Base-by-base conservation (phyloP, 2,888 invertebrate species). In the Phortica okadai region DNA sequence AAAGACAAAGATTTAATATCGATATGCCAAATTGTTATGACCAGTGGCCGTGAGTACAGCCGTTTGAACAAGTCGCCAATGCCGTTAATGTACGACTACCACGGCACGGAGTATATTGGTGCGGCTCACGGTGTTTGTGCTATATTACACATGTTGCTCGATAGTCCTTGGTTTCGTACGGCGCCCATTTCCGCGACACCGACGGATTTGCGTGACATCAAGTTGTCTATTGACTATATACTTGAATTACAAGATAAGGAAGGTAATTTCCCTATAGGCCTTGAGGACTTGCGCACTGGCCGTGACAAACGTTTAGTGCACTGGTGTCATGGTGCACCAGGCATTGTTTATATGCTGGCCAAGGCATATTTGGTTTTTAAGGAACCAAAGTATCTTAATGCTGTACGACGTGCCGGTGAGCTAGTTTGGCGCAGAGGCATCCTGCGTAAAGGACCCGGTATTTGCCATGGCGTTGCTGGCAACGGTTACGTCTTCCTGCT, bases 301-400 rank as follows among this genome's bases (percentile, higher is more conserved):
- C 83, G 91, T 14, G 90, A 91, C 14, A 94, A 96, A 77, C 95
- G 96, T 78, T 91, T 97, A 11, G 94, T 97, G 0, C 97, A 97
- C 88, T 97, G 97, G 97, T 97, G 97, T 89, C 97, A 97, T 89
- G 97, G 97, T 0, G 96, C 96, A 10, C 95, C 96, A 8, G 97
- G 97, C 0, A 93, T 94, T 0, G 92, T 97, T 8, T 97, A 97
- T 88, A 90, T 97, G 54, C 66, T 97, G 92, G 96, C 96, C 1
- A 95, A 95, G 90, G 96, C 97, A 0, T 97, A 95, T 89, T 89
- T 95, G 44, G 91, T 94, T 1, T 97, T 94, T 92, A 93, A 94
- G 79, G 96, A 97, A 59, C 92, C 94, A 0, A 95, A 94, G 87
- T 97, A 95, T 89, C 91, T 96, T 44, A 89, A 94, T 25, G 94